phyloP scores from a whole-genome alignment of 1,140 invertebrate genomes.

The Meloidogyne floridensis region DNA sequence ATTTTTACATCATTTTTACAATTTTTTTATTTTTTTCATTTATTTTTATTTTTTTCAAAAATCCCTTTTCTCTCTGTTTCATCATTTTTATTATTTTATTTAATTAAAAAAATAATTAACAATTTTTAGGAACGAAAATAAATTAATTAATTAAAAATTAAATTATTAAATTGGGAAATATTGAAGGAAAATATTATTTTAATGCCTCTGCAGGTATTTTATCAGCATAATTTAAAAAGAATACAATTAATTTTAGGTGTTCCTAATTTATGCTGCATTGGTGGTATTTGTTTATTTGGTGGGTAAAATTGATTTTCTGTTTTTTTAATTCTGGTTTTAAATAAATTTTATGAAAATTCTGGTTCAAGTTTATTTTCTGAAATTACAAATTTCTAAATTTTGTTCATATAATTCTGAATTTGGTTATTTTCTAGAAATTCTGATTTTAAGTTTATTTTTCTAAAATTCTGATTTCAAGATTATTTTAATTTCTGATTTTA shows the following conservation, averaged over 20 bases:
- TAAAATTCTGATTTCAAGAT: background rate
- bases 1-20: background rate
- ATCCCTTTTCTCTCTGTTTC: background rate
- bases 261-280: background rate
- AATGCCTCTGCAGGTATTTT: conserved; percentile 1
- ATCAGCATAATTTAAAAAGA: background rate
- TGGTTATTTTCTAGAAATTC: background rate
- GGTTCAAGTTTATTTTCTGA: background rate
- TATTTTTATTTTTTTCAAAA: conserved; percentile 2
- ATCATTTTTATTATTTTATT: background rate
- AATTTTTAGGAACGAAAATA: background rate
- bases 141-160: background rate
- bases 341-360: background rate
- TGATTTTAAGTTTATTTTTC: conserved; percentile 4
- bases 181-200: background rate
- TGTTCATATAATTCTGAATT: too few relatives aligned
- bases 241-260: background rate
- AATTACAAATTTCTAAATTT: too few relatives aligned
- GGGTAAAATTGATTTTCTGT: too few relatives aligned
- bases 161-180: background rate
- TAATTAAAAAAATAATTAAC: background rate
- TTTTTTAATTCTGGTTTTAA: background rate
- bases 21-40: too few relatives aligned
- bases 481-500: background rate
- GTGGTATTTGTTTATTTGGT: background rate